Conservation (phyloP, 2,888 invertebrate species). For the Mesopsocus fuscifrons region DNA sequence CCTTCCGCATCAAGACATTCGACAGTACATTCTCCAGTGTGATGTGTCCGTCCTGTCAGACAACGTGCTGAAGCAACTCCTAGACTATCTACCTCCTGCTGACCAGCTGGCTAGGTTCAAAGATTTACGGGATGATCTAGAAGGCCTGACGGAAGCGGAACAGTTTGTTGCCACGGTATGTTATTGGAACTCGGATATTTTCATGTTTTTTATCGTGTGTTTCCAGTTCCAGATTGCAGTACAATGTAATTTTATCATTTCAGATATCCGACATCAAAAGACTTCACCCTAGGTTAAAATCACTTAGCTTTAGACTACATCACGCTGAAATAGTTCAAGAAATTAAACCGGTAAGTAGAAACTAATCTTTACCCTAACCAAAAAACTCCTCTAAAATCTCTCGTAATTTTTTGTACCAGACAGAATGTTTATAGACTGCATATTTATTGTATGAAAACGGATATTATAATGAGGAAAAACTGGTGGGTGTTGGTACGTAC, state of each 20-base stretch:
- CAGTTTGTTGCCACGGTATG: slow-evolving; percentile 73
- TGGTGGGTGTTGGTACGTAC: too few relatives aligned
- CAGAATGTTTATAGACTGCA: slow-evolving; percentile 4
- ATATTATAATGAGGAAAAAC: too few relatives aligned
- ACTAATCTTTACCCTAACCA: slow-evolving; percentile 5
- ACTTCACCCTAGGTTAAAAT: slow-evolving; percentile 65
- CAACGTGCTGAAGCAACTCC: slow-evolving; percentile 75
- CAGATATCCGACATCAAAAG: slow-evolving; percentile 76
- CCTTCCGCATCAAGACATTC: slow-evolving; percentile 60
- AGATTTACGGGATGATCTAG: slow-evolving; percentile 52
- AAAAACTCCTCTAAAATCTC: too few relatives aligned
- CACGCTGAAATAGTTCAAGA: slow-evolving; percentile 74
- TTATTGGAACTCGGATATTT: too few relatives aligned
- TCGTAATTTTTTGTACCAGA: not conserved
- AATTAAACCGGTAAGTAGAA: slow-evolving; percentile 55
- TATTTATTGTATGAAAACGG: not conserved
- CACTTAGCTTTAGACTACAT: slow-evolving; percentile 74
- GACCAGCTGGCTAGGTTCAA: slow-evolving; percentile 75
- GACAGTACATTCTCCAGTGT: slow-evolving; percentile 63
- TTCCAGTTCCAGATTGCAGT: too few relatives aligned
- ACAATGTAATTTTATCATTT: too few relatives aligned
- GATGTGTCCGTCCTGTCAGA: slow-evolving; percentile 71
- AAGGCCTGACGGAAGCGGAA: slow-evolving; percentile 79
- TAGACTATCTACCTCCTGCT: slow-evolving; percentile 78
- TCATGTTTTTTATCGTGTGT: not conserved